Base-by-base conservation (phyloP, 1,140 invertebrate genomes). In the Maniola jurtina region DNA sequence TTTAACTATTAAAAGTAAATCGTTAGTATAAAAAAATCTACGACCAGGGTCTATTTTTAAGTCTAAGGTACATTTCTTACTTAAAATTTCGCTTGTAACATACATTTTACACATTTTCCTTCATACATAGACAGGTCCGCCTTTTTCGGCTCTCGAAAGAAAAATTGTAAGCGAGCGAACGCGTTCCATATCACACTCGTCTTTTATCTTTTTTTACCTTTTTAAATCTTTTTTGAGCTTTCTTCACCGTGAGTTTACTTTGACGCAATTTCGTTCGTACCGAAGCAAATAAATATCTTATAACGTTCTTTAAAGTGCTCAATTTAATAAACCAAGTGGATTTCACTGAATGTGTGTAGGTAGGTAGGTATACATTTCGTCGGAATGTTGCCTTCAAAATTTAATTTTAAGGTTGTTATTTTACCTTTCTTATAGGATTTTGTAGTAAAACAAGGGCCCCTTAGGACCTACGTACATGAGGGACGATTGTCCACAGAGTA, bases 131-230 rank as follows among this genome's bases (percentile, higher is more conserved):
- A 59, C 38, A 55, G 48, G 5, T 55, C 52, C 62, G 62, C 62
- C 62, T 69, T 69, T 76, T 70, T 67, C 65, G 61, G 59, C 70
- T 64, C 57, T n/a, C 55, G 61, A 68, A 72, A 71, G 70, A 68
- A 71, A 75, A 75, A 73, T 70, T 73, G 72, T 65, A 66, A 71
- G 73, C 64, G 61, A 61, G 50, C 64, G 62, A 73, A 68, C 65
- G 73, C 75, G 70, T 77, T 80, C 76, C 74, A 80, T 78, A 80
- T 80, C 71, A 73, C 50, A 7, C 50, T 11, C 73, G 59, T 64
- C 74, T 80, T 80, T 80, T 54, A 54, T 54, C n/a, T 50, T 15
- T 50, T 50, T 50, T 50, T 47, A 7, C 11, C 11, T 52, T 52
- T 75, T 72, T n/a, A n/a, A n/a, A n/a, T n/a, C n/a, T 75, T 71